phyloP scores from a whole-genome alignment of 2,888 invertebrate genomes.

The Portevinia maculata region DNA sequence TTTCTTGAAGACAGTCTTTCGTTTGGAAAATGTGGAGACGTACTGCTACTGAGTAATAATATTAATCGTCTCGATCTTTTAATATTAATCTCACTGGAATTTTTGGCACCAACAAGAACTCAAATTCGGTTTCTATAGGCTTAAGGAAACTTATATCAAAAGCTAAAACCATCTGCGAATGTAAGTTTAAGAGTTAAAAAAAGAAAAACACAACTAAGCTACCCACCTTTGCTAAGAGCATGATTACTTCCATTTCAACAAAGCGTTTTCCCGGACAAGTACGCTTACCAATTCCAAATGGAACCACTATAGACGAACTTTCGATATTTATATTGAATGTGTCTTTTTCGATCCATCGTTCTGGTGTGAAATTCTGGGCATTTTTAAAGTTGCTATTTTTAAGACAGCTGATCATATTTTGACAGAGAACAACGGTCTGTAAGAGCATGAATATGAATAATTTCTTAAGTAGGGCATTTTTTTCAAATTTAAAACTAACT shows the following conservation, averaged over 20 bases:
- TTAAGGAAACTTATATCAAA: slow-evolving; percentile 88
- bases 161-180: slow-evolving; percentile 86
- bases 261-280: slow-evolving; percentile 94
- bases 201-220: neutral
- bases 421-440: slow-evolving; percentile 90
- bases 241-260: slow-evolving; percentile 89
- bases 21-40: slow-evolving; percentile 16
- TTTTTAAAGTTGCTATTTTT: slow-evolving; percentile 89
- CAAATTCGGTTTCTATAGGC: slow-evolving; percentile 89
- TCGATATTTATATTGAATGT: slow-evolving; percentile 81
- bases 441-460: too few species aligned
- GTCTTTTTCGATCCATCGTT: slow-evolving; percentile 87
- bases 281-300: slow-evolving; percentile 91
- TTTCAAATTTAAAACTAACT: slow-evolving; percentile 83
- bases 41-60: neutral
- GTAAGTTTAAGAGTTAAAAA: neutral
- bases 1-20: slow-evolving; percentile 46
- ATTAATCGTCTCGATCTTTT: slow-evolving; percentile 84
- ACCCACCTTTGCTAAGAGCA: slow-evolving; percentile 88
- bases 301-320: slow-evolving; percentile 87
- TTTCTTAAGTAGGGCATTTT: neutral
- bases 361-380: slow-evolving; percentile 88
- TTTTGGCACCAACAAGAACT: slow-evolving; percentile 91
- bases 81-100: slow-evolving; percentile 88
- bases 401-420: slow-evolving; percentile 92